Conservation (phyloP, 1,140 invertebrate species). For the Vanessa atalanta region DNA sequence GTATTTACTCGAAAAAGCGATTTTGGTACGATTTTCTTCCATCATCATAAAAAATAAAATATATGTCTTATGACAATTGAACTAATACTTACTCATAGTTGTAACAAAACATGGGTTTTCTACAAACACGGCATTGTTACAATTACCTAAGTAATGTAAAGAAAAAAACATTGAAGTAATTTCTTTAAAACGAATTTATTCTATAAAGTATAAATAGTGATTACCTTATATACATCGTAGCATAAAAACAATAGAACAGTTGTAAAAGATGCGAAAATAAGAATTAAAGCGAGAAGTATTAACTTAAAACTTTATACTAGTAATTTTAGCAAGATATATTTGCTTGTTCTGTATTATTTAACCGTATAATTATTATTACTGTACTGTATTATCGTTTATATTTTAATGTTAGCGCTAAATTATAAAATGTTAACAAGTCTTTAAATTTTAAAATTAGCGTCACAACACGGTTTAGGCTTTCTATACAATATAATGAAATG, state of each 20-base stretch:
- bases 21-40: too few species aligned
- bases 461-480: slow-evolving; percentile 4
- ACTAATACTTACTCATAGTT: too few species aligned
- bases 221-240: slow-evolving; percentile 50
- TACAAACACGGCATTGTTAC: too few species aligned
- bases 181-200: slow-evolving; percentile 67
- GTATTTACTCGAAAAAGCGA: too few species aligned
- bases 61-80: too few species aligned
- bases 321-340: too few species aligned
- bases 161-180: slow-evolving; percentile 45
- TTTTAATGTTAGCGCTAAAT: not conserved
- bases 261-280: slow-evolving; percentile 30
- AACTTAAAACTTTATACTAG: not conserved
- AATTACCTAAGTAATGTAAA: too few species aligned
- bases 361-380: not conserved
- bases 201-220: slow-evolving; percentile 55
- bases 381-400: not conserved
- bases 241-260: slow-evolving; percentile 39
- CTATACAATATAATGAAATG: not conserved
- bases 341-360: too few species aligned
- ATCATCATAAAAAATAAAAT: too few species aligned
- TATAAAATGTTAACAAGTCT: not conserved
- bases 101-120: too few species aligned
- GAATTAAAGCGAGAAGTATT: slow-evolving; percentile 8
- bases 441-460: slow-evolving; percentile 1